phyloP scores from a whole-genome alignment of 2,113 vertebrate species.

The Cyprinodon brontotheroides region DNA sequence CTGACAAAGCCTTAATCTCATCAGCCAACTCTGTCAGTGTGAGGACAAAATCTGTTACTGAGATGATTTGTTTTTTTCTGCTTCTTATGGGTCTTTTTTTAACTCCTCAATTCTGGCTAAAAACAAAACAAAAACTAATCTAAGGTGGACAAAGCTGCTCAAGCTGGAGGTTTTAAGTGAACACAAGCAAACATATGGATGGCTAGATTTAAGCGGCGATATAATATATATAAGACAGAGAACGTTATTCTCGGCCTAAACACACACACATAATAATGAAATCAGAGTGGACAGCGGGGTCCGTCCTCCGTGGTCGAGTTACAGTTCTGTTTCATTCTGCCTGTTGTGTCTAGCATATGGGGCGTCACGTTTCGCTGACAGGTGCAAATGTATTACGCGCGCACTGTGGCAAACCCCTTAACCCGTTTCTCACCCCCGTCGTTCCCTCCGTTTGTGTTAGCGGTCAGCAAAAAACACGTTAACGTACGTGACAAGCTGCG shows the following conservation, averaged over 20 bases:
- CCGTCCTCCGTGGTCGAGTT: constrained; percentile 58
- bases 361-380: constrained; percentile 51
- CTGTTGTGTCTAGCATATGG: constrained; percentile 53
- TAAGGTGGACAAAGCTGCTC: constrained; percentile 72
- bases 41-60: constrained; percentile 62
- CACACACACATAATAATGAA: constrained; percentile 47
- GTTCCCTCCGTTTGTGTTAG: constrained; percentile 2
- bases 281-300: constrained; percentile 52
- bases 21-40: constrained; percentile 28
- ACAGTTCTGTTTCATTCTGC: constrained; percentile 48
- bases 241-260: constrained; percentile 51
- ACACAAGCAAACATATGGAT: constrained; percentile 72
- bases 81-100: constrained; percentile 39
- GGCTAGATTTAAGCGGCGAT: constrained; percentile 66
- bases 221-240: constrained; percentile 58
- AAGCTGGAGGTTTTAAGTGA: constrained; percentile 65
- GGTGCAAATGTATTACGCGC: constrained; percentile 60
- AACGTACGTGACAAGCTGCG: constrained; percentile 75
- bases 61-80: constrained; percentile 39
- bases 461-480: constrained; percentile 68
- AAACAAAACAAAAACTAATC: constrained; percentile 26
- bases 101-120: constrained; percentile 24
- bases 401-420: constrained; percentile 49
- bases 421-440: constrained; percentile 32
- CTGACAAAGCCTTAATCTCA: constrained; percentile 77